A percentile compares a stretch with the other conserved stretches of the same genome.
Conservation (phyloP, 2,113 vertebrate genomes). For the Cacatua alba region DNA sequence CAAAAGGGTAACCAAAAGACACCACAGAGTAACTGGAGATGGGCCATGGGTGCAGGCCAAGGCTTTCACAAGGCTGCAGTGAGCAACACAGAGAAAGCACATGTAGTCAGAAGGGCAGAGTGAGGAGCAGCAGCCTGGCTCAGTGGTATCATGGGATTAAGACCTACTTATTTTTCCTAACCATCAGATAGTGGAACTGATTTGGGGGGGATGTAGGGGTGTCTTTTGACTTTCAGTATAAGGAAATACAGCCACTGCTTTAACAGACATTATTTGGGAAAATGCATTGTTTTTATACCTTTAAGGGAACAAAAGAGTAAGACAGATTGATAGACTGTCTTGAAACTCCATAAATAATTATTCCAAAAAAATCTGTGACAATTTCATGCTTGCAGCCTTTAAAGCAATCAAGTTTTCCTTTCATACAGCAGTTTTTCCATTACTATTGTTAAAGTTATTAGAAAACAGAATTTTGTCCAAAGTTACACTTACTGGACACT, state of each 20-base stretch:
- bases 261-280: neutral
- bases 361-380: neutral
- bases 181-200: neutral
- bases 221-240: neutral
- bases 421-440: neutral
- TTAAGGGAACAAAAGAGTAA: neutral
- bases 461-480: neutral
- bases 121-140: neutral
- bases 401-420: neutral
- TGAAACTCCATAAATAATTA: neutral
- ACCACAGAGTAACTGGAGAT: neutral
- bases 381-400: neutral
- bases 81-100: neutral
- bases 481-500: neutral
- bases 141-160: neutral
- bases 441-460: neutral
- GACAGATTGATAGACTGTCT: neutral
- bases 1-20: neutral
- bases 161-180: neutral
- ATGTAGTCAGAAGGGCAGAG: neutral
- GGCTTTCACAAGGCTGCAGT: neutral
- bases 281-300: neutral
- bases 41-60: fast-evolving
- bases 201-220: fast-evolving
- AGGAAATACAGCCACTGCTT: neutral